Conservation (phyloP, 2,797 vertebrate genomes). For the Chaetodon trifasciatus region DNA sequence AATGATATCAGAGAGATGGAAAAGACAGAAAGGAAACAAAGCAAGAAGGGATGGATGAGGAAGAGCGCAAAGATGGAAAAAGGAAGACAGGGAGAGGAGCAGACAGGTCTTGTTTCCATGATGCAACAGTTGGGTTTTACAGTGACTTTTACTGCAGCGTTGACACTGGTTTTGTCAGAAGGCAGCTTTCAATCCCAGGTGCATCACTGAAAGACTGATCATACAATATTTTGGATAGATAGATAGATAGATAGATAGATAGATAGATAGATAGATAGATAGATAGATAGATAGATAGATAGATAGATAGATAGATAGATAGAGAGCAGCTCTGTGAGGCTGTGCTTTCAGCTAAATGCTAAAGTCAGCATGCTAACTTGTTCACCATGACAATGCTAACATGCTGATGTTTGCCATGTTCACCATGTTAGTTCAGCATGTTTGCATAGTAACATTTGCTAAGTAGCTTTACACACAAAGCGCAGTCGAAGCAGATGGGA, state of each 20-base stretch:
- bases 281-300: constrained; percentile 7
- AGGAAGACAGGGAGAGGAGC: constrained; percentile 40
- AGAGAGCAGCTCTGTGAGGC: no score
- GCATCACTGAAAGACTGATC: constrained; percentile 34
- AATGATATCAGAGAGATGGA: constrained; percentile 48
- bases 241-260: not conserved
- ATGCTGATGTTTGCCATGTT: no score
- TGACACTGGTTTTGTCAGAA: constrained; percentile 56
- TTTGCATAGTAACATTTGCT: not conserved
- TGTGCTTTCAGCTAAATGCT: not conserved
- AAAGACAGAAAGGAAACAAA: constrained; percentile 47
- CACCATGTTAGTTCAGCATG: not conserved
- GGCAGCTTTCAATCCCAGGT: constrained; percentile 44
- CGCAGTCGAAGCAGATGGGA: not conserved
- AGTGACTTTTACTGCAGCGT: constrained; percentile 73
- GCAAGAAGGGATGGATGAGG: constrained; percentile 15
- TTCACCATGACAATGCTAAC: no score
- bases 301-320: not conserved
- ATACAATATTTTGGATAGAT: constrained; percentile 7
- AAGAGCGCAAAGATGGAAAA: constrained; percentile 40
- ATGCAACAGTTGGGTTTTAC: constrained; percentile 73
- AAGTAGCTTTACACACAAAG: not conserved
- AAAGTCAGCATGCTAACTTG: no score
- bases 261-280: not conserved
- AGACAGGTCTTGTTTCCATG: constrained; percentile 72